These are phyloP conservation scores for Geophilus truncorum DNA, from an alignment of 2,888 invertebrate genomes.

Conservation along the genomic window DNA sequence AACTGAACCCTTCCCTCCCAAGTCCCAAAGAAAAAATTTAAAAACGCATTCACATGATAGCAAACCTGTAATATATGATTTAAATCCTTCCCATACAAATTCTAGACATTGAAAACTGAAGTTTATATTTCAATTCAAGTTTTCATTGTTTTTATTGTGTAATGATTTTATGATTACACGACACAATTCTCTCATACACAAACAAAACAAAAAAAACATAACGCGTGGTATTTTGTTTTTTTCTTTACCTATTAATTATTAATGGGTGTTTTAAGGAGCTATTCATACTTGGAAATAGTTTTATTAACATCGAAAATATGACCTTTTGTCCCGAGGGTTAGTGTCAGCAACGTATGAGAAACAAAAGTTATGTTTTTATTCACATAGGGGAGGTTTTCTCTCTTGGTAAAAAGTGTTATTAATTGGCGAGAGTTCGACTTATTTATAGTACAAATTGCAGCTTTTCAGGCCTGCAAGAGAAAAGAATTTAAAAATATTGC, in stretches of 20 bases:
- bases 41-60: neutral
- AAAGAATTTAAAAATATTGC: neutral
- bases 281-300: neutral
- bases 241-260: neutral
- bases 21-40: neutral
- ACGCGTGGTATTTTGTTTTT: neutral
- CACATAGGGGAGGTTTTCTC: neutral
- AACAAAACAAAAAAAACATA: too few species aligned
- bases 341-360: conserved; percentile 6
- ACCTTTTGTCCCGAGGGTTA: conserved; percentile 1
- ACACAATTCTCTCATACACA: neutral
- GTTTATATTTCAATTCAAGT: neutral
- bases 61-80: neutral
- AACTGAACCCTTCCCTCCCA: neutral
- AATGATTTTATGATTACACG: conserved; percentile 5
- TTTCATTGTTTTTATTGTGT: conserved; percentile 14
- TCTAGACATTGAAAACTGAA: neutral
- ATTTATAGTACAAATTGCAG: neutral
- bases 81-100: conserved; percentile 1
- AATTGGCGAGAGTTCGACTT: neutral
- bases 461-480: neutral
- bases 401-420: neutral
- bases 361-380: conserved; percentile 1
- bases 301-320: neutral
- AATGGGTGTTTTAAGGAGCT: neutral